Evolutionary conservation across 2,888 invertebrate genomes (phyloP).

Genomic region (Tetrapedia diversipes): DNA sequence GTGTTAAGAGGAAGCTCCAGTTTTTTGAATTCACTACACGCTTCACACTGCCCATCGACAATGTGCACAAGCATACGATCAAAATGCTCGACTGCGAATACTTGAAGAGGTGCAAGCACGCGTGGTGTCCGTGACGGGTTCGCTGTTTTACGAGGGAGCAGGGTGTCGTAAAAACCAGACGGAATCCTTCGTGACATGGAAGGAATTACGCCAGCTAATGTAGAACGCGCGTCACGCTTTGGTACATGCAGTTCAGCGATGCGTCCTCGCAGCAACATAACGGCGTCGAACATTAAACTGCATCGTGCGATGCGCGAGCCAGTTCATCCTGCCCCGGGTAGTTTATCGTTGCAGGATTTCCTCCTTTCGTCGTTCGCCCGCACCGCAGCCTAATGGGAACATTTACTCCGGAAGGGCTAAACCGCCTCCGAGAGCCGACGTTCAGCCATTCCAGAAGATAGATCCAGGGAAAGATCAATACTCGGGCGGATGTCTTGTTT

Average conservation of each 20-base stretch:
- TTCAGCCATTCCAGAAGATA: conserved; percentile 38
- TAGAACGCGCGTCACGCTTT: conserved; percentile 40
- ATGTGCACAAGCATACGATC: neutral
- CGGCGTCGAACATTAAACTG: conserved; percentile 55
- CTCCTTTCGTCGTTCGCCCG: conserved; percentile 50
- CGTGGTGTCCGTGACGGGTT: neutral
- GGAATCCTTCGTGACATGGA: conserved; percentile 8
- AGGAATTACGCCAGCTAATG: conserved; percentile 21
- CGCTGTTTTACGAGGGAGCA: conserved; percentile 16
- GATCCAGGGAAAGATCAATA: conserved; percentile 36
- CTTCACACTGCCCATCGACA: too few species aligned
- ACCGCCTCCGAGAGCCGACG: conserved; percentile 45
- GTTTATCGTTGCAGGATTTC: conserved; percentile 61
- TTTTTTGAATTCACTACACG: too few species aligned
- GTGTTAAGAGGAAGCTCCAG: too few species aligned
- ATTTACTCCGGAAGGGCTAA: conserved; percentile 50
- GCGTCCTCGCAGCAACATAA: conserved; percentile 14
- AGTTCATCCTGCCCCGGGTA: conserved; percentile 49
- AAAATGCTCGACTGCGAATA: neutral
- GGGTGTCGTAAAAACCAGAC: conserved; percentile 19
- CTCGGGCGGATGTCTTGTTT: conserved; percentile 20
- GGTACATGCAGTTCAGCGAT: conserved; percentile 28
- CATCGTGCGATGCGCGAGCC: conserved; percentile 29
- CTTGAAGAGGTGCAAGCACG: neutral
- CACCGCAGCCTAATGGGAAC: conserved; percentile 50